Percentiles rank a stretch among this genome's conserved stretches.
Conservation (phyloP, 2,888 invertebrate species). For the Cosmopolites sordidus region DNA sequence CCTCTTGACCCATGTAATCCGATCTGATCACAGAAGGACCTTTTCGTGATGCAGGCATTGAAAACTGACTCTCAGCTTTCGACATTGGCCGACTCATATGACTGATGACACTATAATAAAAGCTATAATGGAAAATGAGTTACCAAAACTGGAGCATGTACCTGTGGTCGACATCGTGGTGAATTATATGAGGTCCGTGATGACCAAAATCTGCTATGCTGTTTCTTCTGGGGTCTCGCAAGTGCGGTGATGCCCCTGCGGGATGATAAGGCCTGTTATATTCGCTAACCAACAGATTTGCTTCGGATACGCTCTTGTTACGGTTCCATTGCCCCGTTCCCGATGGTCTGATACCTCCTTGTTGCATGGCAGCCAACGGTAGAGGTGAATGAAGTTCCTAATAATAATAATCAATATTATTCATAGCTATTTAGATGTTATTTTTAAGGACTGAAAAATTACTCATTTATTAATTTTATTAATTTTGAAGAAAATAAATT, state of each 20-base stretch:
- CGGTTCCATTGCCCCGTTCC: slow-evolving; percentile 41
- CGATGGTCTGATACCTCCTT: slow-evolving; percentile 55
- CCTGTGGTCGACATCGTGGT: slow-evolving; percentile 53
- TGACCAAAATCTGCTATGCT: slow-evolving; percentile 59
- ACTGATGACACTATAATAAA: slow-evolving; percentile 29
- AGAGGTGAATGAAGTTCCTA: slow-evolving; percentile 47
- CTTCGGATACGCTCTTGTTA: slow-evolving; percentile 77
- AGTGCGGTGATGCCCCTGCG: slow-evolving; percentile 36
- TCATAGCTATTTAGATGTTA: too few relatives aligned
- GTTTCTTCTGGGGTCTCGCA: slow-evolving; percentile 52
- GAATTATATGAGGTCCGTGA: slow-evolving; percentile 23
- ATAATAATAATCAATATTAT: slow-evolving; percentile 4
- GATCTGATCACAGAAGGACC: slow-evolving; percentile 54
- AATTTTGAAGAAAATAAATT: too few relatives aligned
- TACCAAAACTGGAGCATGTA: slow-evolving; percentile 30
- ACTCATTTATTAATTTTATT: too few relatives aligned
- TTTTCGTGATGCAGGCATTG: slow-evolving; percentile 53
- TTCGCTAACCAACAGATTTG: slow-evolving; percentile 70
- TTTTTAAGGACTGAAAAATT: too few relatives aligned
- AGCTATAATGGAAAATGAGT: not conserved
- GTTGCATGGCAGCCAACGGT: slow-evolving; percentile 65
- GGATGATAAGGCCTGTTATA: slow-evolving; percentile 45
- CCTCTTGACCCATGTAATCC: slow-evolving; percentile 56
- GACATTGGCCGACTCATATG: slow-evolving; percentile 55
- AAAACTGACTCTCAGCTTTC: slow-evolving; percentile 62